Evolutionary conservation across 1,140 invertebrate species (phyloP).

Genomic region (Drosophila paulistorum): DNA sequence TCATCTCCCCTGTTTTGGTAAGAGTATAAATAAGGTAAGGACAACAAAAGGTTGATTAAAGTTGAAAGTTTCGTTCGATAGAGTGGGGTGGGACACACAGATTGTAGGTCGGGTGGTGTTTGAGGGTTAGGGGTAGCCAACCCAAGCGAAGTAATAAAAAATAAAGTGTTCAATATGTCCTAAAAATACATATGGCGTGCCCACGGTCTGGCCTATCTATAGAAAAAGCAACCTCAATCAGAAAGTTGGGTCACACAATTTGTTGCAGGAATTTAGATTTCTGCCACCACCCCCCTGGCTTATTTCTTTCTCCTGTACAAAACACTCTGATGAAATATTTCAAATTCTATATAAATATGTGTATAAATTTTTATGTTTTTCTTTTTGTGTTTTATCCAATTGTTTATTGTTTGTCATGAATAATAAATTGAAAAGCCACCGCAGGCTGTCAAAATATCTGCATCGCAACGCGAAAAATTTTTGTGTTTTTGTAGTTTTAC

Average conservation of each 20-base stretch:
- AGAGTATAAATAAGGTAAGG: constrained; percentile 14
- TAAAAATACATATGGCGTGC: constrained; percentile 8
- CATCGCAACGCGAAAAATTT: constrained; percentile 16
- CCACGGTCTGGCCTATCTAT: not conserved
- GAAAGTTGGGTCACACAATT: not conserved
- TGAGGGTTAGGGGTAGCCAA: too few relatives aligned
- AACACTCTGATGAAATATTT: not conserved
- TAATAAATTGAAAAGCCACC: constrained; percentile 31
- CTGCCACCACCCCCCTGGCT: not conserved
- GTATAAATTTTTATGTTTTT: constrained; percentile 5
- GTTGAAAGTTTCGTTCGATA: not conserved
- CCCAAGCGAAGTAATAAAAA: not conserved
- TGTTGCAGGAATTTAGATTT: constrained; percentile 2
- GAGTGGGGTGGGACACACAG: not conserved
- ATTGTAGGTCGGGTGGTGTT: not conserved
- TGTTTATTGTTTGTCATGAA: constrained; percentile 18
- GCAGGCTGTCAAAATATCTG: constrained; percentile 13
- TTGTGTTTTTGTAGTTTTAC: constrained; percentile 44
- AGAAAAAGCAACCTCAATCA: not conserved
- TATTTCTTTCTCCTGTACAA: not conserved
- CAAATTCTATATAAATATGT: not conserved
- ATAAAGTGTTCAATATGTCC: constrained; percentile 11
- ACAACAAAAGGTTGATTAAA: constrained; percentile 20
- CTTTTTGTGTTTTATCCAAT: not conserved
- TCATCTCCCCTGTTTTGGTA: too few relatives aligned